phyloP scores from a whole-genome alignment of 1,140 invertebrate genomes.

The Tribolium castaneum region DNA sequence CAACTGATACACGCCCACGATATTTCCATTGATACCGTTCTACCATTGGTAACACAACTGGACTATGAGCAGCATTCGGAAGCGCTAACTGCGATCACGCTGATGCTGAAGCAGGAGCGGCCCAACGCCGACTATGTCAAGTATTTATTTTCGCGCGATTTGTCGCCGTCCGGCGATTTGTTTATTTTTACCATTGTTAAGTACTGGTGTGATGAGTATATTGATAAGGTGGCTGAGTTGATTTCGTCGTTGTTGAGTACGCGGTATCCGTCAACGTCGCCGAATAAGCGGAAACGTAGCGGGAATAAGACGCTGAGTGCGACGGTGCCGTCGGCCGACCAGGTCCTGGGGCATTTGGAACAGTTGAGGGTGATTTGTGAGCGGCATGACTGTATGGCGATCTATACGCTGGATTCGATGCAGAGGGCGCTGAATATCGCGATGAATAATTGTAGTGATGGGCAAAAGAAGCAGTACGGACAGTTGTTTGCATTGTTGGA shows the following conservation, averaged over 20 bases:
- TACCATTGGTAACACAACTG: constrained; percentile 90
- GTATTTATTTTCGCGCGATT: constrained; percentile 83
- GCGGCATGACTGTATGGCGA: constrained; percentile 69
- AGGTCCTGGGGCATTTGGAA: constrained; percentile 93
- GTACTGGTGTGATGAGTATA: constrained; percentile 92
- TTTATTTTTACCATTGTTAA: constrained; percentile 91
- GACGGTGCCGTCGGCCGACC: constrained; percentile 75
- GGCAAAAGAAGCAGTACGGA: constrained; percentile 88
- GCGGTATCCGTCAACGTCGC: constrained; percentile 85
- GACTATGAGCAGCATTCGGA: constrained; percentile 91
- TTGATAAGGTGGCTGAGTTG: constrained; percentile 89
- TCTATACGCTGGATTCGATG: constrained; percentile 86
- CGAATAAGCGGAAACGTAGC: constrained; percentile 88
- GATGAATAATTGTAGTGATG: constrained; percentile 83
- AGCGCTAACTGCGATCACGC: constrained; percentile 89
- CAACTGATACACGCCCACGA: constrained; percentile 93
- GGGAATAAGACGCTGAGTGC: constrained; percentile 60
- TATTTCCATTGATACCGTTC: constrained; percentile 88
- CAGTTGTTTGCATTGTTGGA: constrained; percentile 92
- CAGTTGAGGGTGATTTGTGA: constrained; percentile 83
- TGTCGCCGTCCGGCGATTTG: constrained; percentile 77
- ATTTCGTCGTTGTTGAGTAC: constrained; percentile 81
- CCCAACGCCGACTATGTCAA: constrained; percentile 88
- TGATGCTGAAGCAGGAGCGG: constrained; percentile 92
- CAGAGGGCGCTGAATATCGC: constrained; percentile 88